These are phyloP conservation scores for Drosophila funebris DNA, from an alignment of 1,140 invertebrate species.

Conservation along the genomic window DNA sequence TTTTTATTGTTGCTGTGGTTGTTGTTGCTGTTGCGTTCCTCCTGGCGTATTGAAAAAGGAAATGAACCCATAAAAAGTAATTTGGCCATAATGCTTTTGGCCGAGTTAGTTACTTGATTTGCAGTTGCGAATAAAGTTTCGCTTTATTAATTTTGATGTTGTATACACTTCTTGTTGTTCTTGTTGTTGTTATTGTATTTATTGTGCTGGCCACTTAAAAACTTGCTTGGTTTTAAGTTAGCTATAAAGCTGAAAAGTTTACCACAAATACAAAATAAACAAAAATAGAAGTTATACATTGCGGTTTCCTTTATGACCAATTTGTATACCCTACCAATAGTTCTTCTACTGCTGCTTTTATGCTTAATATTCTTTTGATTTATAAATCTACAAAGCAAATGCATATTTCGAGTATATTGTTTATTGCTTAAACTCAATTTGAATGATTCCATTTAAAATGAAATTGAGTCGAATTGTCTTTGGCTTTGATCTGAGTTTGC, in stretches of 20 bases:
- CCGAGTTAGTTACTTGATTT: conserved; percentile 81
- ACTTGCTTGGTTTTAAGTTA: conserved; percentile 48
- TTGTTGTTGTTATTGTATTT: conserved; percentile 25
- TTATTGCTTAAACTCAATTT: conserved; percentile 4
- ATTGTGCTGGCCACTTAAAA: conserved; percentile 57
- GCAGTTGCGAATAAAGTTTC: conserved; percentile 82
- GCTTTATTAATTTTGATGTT: conserved; percentile 79
- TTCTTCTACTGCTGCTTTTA: not conserved
- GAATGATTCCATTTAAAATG: conserved; percentile 15
- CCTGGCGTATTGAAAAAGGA: conserved; percentile 66
- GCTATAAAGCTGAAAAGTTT: conserved; percentile 64
- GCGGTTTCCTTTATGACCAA: conserved; percentile 23
- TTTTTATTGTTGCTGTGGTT: too few species aligned
- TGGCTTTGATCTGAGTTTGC: conserved; percentile 37
- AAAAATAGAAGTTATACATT: conserved; percentile 44
- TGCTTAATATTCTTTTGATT: not conserved
- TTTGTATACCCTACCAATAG: not conserved
- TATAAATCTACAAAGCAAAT: not conserved
- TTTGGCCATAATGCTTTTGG: conserved; percentile 77
- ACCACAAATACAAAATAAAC: conserved; percentile 22
- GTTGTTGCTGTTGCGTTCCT: conserved; percentile 29
- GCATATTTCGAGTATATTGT: not conserved
- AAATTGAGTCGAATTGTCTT: conserved; percentile 21
- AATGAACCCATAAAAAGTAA: conserved; percentile 82
- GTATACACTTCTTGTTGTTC: conserved; percentile 28